phyloP scores from a whole-genome alignment of 1,140 invertebrate genomes.

The Pachypsylla venusta region DNA sequence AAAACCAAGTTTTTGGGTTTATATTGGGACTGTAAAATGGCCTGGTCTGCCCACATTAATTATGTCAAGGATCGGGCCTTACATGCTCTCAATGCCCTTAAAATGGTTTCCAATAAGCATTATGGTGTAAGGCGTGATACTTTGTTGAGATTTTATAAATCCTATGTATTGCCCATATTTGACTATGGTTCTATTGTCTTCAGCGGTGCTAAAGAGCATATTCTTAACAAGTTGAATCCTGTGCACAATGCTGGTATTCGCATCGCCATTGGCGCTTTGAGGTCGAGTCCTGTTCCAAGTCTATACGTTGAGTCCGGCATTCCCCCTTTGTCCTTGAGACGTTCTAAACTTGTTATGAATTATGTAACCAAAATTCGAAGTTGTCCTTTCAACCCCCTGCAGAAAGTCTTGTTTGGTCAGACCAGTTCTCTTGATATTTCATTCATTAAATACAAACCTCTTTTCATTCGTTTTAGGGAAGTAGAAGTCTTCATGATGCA shows the following conservation, averaged over 20 bases:
- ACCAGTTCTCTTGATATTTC: neutral
- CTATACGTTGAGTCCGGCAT: neutral
- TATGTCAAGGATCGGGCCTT: neutral
- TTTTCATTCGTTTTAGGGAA: neutral
- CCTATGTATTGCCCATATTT: neutral
- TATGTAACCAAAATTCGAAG: constrained; percentile 16
- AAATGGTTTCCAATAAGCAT: neutral
- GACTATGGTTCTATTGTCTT: constrained; percentile 6
- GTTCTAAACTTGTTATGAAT: constrained; percentile 14
- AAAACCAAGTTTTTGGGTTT: constrained; percentile 1
- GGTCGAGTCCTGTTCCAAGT: neutral
- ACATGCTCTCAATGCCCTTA: constrained; percentile 1
- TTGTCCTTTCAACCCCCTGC: constrained; percentile 1
- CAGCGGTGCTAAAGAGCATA: neutral
- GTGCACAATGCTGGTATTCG: constrained; percentile 1
- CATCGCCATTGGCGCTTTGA: neutral
- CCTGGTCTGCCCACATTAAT: neutral
- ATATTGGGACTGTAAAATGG: constrained; percentile 3
- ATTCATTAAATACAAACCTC: neutral
- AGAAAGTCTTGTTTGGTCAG: neutral
- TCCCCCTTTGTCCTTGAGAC: neutral
- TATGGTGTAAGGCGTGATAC: neutral
- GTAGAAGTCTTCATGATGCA: neutral
- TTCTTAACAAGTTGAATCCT: neutral
- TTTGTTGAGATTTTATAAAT: constrained; percentile 7